A percentile compares a stretch with the other conserved stretches of the same genome.
Evolutionary conservation across 2,797 vertebrate species (phyloP).

Genomic region (Erpetoichthys calabaricus): DNA sequence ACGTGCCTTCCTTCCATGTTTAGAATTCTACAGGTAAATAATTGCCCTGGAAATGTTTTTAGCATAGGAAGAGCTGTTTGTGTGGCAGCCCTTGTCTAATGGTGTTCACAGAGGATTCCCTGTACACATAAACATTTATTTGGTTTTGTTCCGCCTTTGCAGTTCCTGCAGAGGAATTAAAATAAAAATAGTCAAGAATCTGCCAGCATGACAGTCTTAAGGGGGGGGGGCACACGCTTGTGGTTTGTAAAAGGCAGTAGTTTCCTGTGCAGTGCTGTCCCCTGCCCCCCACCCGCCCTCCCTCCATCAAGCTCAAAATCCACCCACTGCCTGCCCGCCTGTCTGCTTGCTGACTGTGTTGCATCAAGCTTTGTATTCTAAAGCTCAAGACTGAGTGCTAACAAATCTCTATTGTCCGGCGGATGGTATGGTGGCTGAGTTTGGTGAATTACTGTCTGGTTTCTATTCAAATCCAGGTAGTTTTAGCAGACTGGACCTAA

Average conservation of each 20-base stretch:
- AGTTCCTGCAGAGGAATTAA: no score
- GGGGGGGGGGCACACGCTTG: slow-evolving; percentile 48
- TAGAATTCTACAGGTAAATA: no score
- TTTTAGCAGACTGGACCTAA: slow-evolving; percentile 7
- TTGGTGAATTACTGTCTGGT: slow-evolving; percentile 78
- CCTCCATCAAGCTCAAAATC: slow-evolving; percentile 26
- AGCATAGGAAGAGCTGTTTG: no score
- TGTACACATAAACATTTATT: slow-evolving; percentile 15
- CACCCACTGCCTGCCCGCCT: slow-evolving; percentile 43
- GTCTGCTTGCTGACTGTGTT: slow-evolving; percentile 46
- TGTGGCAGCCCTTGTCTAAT: no score
- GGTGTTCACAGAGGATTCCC: no score
- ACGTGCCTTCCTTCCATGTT: no score
- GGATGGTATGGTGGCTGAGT: slow-evolving; percentile 65
- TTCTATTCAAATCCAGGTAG: slow-evolving; percentile 96
- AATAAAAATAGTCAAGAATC: no score
- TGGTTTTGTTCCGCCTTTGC: slow-evolving; percentile 23
- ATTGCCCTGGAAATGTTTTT: no score
- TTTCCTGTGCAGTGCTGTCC: slow-evolving; percentile 80
- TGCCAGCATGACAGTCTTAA: no score
- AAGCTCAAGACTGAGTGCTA: slow-evolving; percentile 71
- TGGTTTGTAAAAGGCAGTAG: slow-evolving; percentile 80
- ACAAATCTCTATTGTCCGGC: slow-evolving; percentile 90
- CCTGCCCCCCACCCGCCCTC: slow-evolving; percentile 23
- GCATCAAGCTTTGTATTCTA: slow-evolving; percentile 75